Evolutionary conservation across 2,888 invertebrate genomes (phyloP), one percentile per base, ranked within the genome.

Genomic region (Drosophila silvestris): DNA sequence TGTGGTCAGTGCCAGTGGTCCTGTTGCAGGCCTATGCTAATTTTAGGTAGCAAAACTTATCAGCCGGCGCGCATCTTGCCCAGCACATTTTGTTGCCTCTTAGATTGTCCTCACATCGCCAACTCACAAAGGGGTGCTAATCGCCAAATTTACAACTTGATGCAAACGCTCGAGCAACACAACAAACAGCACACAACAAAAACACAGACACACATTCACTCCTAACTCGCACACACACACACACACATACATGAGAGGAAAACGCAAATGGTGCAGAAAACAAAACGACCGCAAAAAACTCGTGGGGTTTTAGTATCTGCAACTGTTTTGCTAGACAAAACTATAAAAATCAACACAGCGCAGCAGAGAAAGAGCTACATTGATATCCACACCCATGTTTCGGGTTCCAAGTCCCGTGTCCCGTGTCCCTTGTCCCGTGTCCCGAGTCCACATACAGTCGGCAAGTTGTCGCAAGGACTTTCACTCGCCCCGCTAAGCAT

Each of bases 91-190:
- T 16, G 66, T 79, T 74, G 81, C 56, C 86, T 71, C 82, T 84
- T 88, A 85, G 85, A 85, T 79, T 70, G 70, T 64, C 79, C 79
- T 66, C 68, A 76, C 74, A 82, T 70, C 65, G 69, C 62, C 74
- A 82, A 82, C 82, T 70, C 84, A 77, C 77, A 83, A 84, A 91
- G 86, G 92, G 90, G 90, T 92, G 91, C 90, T 92, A 91, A 92
- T 92, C 90, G 91, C 86, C 89, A 89, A 91, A 91, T 91, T 91
- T 91, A 90, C 90, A 91, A 91, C 91, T 84, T 82, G 91, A 90
- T 91, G 90, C 89, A 66, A 79, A 75, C 65, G 64, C 70, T 68
- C 57, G 39, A 56, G 74, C 78, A 78, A 64, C 60, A 68, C 41
- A 57, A 61, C 60, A 60, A 37, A 32, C 44, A 44, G 12, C 35